These are phyloP conservation scores for Acronicta aceris DNA, from an alignment of 2,888 invertebrate species.

Conservation along the genomic window DNA sequence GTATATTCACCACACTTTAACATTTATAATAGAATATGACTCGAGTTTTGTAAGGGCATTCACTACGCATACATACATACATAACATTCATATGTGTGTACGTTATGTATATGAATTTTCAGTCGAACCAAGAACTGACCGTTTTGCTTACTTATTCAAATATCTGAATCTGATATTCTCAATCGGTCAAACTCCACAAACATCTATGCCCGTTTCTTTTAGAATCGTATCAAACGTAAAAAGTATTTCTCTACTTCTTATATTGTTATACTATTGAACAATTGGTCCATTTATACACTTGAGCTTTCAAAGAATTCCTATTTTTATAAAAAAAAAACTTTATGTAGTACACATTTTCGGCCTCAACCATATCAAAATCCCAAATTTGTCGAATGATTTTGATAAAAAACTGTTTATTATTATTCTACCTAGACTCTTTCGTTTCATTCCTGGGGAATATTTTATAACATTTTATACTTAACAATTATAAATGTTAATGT, in stretches of 20 bases:
- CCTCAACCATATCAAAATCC: constrained; percentile 82
- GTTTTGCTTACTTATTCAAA: constrained; percentile 11
- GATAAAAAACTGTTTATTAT: constrained; percentile 61
- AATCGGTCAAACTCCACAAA: not conserved
- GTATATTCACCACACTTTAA: constrained; percentile 49
- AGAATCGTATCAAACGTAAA: constrained; percentile 39
- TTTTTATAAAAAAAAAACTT: constrained; percentile 85
- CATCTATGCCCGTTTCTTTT: constrained; percentile 25
- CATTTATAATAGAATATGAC: constrained; percentile 42
- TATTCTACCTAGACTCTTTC: constrained; percentile 61
- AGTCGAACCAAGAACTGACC: constrained; percentile 2
- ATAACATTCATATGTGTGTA: not conserved
- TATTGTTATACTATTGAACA: constrained; percentile 66
- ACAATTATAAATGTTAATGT: constrained; percentile 70
- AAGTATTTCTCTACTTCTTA: constrained; percentile 56
- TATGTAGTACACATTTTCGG: constrained; percentile 79
- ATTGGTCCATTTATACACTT: constrained; percentile 85
- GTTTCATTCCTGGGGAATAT: constrained; percentile 72
- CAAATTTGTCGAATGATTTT: constrained; percentile 69
- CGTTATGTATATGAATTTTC: constrained; percentile 14
- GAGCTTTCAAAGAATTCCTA: constrained; percentile 86
- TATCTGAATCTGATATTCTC: constrained; percentile 18
- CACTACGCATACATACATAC: not conserved
- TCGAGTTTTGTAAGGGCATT: constrained; percentile 32
- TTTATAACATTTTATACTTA: constrained; percentile 63